Evolutionary conservation across 2,888 invertebrate genomes (phyloP).

Genomic region (Tyria jacobaeae): DNA sequence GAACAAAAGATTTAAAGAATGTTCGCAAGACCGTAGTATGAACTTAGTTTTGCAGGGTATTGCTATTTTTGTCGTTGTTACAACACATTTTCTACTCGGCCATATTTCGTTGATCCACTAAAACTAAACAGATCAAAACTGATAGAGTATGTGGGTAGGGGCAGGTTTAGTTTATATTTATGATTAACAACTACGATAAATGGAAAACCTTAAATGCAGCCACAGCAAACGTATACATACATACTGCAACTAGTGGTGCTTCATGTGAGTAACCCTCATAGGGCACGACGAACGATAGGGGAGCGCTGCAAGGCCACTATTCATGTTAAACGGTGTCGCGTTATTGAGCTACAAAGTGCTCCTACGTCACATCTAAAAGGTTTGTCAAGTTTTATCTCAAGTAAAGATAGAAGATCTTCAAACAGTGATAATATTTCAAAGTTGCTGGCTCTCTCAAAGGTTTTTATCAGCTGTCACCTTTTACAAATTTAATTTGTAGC

Average conservation of each 20-base stretch:
- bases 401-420: conserved; percentile 44
- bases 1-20: no score
- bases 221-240: conserved; percentile 11
- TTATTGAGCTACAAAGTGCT: conserved; percentile 71
- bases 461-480: conserved; percentile 13
- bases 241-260: conserved; percentile 44
- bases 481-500: conserved; percentile 12
- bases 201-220: not conserved
- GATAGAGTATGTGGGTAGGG: not conserved
- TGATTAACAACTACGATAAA: not conserved
- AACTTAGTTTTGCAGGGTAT: no score
- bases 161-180: not conserved
- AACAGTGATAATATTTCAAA: conserved; percentile 20
- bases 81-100: no score
- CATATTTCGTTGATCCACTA: no score
- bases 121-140: not conserved
- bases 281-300: conserved; percentile 52
- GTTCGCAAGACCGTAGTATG: no score
- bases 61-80: no score
- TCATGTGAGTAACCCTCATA: conserved; percentile 44
- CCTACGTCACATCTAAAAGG: conserved; percentile 62
- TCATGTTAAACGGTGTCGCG: conserved; percentile 58
- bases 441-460: not conserved
- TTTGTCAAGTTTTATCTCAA: conserved; percentile 55
- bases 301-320: conserved; percentile 58